phyloP scores from a whole-genome alignment of 2,888 invertebrate species.

The Cetonia aurata region DNA sequence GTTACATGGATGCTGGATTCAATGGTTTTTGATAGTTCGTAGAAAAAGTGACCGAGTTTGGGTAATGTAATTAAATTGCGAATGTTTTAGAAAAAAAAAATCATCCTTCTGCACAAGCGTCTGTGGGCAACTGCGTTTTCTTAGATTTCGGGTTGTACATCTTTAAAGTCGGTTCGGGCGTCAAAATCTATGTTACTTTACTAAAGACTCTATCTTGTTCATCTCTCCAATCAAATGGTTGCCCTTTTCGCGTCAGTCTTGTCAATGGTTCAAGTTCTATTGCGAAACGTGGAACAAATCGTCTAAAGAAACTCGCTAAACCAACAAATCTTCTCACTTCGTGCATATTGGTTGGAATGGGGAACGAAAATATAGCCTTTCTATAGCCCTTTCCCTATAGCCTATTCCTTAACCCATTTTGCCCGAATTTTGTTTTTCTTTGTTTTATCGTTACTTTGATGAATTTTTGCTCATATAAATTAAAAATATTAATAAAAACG shows the following conservation, averaged over 20 bases:
- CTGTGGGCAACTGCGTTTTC: conserved; percentile 1
- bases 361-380: not conserved
- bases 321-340: conserved; percentile 1
- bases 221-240: not conserved
- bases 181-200: not conserved
- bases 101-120: not conserved
- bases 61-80: too few species aligned
- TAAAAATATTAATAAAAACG: too few species aligned
- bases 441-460: too few species aligned
- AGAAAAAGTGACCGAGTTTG: too few species aligned
- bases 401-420: too few species aligned
- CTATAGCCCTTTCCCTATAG: too few species aligned
- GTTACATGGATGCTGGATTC: too few species aligned
- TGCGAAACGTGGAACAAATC: not conserved
- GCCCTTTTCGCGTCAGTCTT: not conserved
- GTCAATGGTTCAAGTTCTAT: not conserved
- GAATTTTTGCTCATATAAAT: too few species aligned
- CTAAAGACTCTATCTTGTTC: not conserved
- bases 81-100: too few species aligned
- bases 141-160: not conserved
- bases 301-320: not conserved
- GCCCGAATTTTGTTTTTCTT: too few species aligned
- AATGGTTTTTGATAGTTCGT: too few species aligned
- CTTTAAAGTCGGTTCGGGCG: not conserved
- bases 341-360: not conserved